A percentile compares a stretch with the other conserved stretches of the same genome.
Evolutionary conservation across 2,888 invertebrate genomes (phyloP).

Genomic region (Melieria crassipennis): DNA sequence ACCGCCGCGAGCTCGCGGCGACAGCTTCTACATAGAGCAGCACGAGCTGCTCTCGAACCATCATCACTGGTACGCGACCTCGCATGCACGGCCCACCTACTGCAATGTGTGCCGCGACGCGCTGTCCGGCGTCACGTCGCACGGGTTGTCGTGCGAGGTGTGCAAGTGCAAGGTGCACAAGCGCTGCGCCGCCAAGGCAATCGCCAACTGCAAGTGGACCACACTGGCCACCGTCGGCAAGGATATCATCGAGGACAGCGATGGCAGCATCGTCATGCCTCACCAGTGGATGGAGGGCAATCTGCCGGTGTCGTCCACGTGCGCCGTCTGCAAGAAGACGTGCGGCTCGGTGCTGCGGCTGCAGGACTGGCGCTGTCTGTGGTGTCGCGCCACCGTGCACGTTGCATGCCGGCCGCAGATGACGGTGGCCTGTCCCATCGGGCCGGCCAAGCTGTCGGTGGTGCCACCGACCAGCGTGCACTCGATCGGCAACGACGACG

Average conservation of each 20-base stretch:
- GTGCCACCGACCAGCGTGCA: constrained; percentile 94
- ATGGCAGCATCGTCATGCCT: constrained; percentile 92
- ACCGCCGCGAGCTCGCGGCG: constrained; percentile 60
- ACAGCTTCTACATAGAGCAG: constrained; percentile 71
- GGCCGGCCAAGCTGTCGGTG: constrained; percentile 88
- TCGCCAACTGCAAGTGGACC: constrained; percentile 97
- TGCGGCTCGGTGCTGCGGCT: constrained; percentile 94
- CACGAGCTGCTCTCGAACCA: constrained; percentile 75
- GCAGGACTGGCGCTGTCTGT: constrained; percentile 96
- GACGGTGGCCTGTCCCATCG: constrained; percentile 84
- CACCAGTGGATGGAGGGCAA: constrained; percentile 99
- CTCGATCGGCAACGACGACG: constrained; percentile 88
- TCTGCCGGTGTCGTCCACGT: constrained; percentile 92
- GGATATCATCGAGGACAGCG: constrained; percentile 91
- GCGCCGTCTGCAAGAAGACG: constrained; percentile 92
- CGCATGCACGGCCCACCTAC: constrained; percentile 94
- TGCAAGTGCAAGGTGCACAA: constrained; percentile 99
- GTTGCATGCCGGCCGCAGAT: constrained; percentile 87
- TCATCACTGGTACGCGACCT: constrained; percentile 89
- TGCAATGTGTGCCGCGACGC: constrained; percentile 97
- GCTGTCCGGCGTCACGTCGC: constrained; percentile 91
- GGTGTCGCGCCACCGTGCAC: constrained; percentile 94
- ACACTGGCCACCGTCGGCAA: constrained; percentile 94
- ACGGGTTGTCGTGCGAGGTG: constrained; percentile 95
- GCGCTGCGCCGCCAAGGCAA: constrained; percentile 90